Base-by-base conservation (phyloP, 2,888 invertebrate genomes). In the Xanthorhoe designata region DNA sequence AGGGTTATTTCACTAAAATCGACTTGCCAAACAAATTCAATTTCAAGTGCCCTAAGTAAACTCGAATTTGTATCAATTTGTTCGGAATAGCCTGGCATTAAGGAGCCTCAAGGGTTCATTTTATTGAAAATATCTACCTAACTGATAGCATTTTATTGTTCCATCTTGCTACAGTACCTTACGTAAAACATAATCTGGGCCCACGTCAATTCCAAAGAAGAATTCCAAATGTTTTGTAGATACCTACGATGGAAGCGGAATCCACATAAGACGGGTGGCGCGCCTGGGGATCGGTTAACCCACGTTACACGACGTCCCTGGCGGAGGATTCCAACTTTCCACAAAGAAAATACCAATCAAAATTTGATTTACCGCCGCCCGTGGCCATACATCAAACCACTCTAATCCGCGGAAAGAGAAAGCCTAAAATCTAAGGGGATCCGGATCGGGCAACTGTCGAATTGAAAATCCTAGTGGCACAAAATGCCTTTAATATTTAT, bases 361-460 rank as follows among this genome's bases (percentile, higher is more conserved):
- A 92, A 93, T 93, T 93, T 92, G 92, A 92, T 93, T 93, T 93
- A 93, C 93, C 88, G 92, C 91, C 90, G 87, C 92, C 90, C 89
- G 87, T 87, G 89, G 91, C 91, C 86, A 84, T 90, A 91, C 90
- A 91, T 90, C 91, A 91, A 85, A 85, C 88, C 87, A 78, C 86
- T 88, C 86, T 91, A 91, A 92, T 91, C 90, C 90, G 87, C 84
- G 86, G 87, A 89, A 88, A 86, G 85, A 88, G 84, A 84, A 88
- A 86, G 84, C 90, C 90, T 88, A 86, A 87, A 89, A 86, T 90
- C 87, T 90, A 86, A 86, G 88, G 90, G 92, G 90, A 89, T 88
- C 84, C 84, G 79, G 78, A 57, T 57, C 56, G 83, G 35, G 66
- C 63, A 78, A 85, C 80, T 82, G 85, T 84, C 88, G 85, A 90